Evolutionary conservation across 2,113 vertebrate species (phyloP).

Genomic region (Toxotes jaculatrix): DNA sequence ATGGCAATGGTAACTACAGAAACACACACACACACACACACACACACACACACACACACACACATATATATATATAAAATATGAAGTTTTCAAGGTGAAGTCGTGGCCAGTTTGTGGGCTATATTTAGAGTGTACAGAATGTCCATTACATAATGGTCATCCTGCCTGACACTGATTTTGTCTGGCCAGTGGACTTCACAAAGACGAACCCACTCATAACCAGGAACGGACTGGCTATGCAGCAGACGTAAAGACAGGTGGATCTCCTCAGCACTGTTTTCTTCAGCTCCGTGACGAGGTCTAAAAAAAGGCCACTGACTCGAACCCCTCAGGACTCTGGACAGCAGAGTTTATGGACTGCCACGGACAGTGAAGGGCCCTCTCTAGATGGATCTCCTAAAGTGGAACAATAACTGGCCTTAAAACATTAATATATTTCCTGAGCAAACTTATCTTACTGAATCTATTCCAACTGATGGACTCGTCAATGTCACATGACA

Average conservation of each 20-base stretch:
- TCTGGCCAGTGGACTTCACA: conserved; percentile 5
- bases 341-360: background rate
- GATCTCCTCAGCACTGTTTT: conserved; percentile 8
- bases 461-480: background rate
- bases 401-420: too few relatives aligned
- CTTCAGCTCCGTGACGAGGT: conserved; percentile 3
- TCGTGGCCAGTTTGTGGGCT: conserved; percentile 21
- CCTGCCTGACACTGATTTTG: conserved; percentile 18
- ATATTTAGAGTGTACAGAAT: conserved; percentile 38
- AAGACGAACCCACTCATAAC: background rate
- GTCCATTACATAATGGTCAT: conserved; percentile 46
- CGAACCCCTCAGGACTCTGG: background rate
- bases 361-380: background rate
- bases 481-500: background rate
- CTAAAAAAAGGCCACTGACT: background rate
- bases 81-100: conserved; percentile 17
- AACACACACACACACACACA: too few relatives aligned
- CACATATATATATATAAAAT: too few relatives aligned
- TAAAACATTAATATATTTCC: too few relatives aligned
- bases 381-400: background rate
- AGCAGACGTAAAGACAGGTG: conserved; percentile 27
- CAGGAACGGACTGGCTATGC: background rate
- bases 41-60: too few relatives aligned
- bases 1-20: too few relatives aligned
- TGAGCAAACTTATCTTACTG: background rate